Evolutionary conservation across 1,140 invertebrate genomes (phyloP).

Genomic region (Drosophila lacertosa): DNA sequence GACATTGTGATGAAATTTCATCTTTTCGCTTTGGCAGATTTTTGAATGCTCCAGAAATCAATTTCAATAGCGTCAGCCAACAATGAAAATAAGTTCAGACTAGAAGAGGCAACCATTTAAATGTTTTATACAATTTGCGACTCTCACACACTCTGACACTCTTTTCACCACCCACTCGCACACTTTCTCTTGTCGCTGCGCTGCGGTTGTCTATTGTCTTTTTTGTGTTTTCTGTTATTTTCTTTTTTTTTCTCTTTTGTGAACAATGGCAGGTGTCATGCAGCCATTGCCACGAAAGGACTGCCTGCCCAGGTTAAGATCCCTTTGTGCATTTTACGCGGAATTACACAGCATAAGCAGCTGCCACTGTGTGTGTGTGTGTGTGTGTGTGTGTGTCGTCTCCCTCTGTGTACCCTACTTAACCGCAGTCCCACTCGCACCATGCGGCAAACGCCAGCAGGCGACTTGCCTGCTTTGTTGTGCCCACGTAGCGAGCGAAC

Average conservation of each 20-base stretch:
- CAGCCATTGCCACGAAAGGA: constrained; percentile 36
- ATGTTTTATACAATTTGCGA: constrained; percentile 54
- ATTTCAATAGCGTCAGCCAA: constrained; percentile 22
- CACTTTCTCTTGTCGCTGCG: constrained; percentile 5
- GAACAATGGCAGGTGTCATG: constrained; percentile 77
- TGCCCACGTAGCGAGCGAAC: constrained; percentile 27
- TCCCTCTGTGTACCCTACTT: neutral
- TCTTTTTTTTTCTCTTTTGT: constrained; percentile 59
- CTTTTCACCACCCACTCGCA: constrained; percentile 4
- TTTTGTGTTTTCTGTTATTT: constrained; percentile 52
- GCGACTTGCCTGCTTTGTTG: constrained; percentile 73
- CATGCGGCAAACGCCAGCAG: constrained; percentile 66
- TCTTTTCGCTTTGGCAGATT: constrained; percentile 11
- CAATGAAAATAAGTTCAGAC: constrained; percentile 21
- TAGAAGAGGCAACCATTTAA: constrained; percentile 40
- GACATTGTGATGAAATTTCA: constrained; percentile 40
- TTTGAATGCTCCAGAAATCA: constrained; percentile 46
- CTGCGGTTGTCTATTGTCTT: constrained; percentile 63
- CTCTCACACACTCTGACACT: constrained; percentile 9
- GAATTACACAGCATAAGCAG: constrained; percentile 78
- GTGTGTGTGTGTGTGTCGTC: no score
- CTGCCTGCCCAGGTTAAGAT: constrained; percentile 22
- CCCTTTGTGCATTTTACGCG: constrained; percentile 80
- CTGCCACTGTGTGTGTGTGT: constrained; percentile 40
- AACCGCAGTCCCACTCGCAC: constrained; percentile 27